These are phyloP conservation scores for Dryomyza anilis DNA, from an alignment of 2,888 invertebrate genomes.

Conservation along the genomic window DNA sequence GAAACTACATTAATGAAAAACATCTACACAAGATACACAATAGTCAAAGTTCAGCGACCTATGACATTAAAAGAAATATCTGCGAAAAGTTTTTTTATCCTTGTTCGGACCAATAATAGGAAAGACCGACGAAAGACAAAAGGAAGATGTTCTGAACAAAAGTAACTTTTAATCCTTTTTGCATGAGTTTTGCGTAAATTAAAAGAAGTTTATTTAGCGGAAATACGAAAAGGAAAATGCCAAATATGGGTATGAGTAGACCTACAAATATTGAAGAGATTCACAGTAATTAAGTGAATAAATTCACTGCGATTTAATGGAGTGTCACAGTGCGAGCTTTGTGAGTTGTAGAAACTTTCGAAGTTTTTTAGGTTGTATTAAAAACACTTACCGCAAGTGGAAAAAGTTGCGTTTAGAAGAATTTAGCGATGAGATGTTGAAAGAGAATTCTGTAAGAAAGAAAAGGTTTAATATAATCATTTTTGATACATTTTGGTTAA, in stretches of 20 bases:
- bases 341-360: too few species aligned
- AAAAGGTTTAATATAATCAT: too few species aligned
- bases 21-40: background rate
- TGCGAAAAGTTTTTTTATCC: background rate
- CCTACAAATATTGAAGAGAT: background rate
- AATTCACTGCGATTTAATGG: slow-evolving; percentile 5
- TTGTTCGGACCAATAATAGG: background rate
- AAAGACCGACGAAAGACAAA: background rate
- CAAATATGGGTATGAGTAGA: too few species aligned
- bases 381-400: too few species aligned
- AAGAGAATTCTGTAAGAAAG: too few species aligned
- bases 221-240: slow-evolving; percentile 8
- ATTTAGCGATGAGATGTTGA: too few species aligned
- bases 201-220: slow-evolving; percentile 21
- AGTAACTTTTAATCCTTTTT: slow-evolving; percentile 14
- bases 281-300: slow-evolving; percentile 16
- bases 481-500: too few species aligned
- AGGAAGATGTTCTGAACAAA: background rate
- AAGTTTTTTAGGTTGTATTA: too few species aligned
- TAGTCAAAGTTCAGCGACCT: slow-evolving; percentile 16
- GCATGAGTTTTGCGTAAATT: slow-evolving; percentile 6
- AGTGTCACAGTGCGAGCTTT: too few species aligned
- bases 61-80: slow-evolving; percentile 1
- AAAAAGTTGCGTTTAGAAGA: too few species aligned
- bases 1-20: background rate